A percentile compares a stretch with the other conserved stretches of the same genome.
Evolutionary conservation across 2,888 invertebrate species (phyloP).

Genomic region (Conistra vaccinii): DNA sequence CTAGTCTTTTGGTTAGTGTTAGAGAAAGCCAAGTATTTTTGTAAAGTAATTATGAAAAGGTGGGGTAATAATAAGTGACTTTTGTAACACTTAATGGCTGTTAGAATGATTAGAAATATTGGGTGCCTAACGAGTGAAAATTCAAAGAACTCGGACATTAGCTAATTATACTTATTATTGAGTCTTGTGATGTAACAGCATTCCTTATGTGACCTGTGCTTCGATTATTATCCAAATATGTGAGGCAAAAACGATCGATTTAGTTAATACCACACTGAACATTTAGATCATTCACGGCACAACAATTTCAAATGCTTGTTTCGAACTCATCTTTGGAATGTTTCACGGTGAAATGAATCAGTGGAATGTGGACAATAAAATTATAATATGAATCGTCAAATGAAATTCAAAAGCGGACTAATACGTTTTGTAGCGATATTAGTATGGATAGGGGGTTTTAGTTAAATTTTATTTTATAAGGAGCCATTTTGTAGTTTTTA

Average conservation of each 20-base stretch:
- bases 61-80: constrained; percentile 43
- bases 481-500: constrained; percentile 63
- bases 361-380: constrained; percentile 64
- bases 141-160: constrained; percentile 32
- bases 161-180: constrained; percentile 28
- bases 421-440: constrained; percentile 67
- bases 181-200: constrained; percentile 32
- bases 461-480: constrained; percentile 45
- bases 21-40: constrained; percentile 55
- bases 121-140: constrained; percentile 44
- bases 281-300: constrained; percentile 9
- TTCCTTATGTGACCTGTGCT: constrained; percentile 28
- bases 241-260: constrained; percentile 32
- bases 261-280: constrained; percentile 2
- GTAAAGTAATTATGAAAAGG: constrained; percentile 37
- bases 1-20: constrained; percentile 77
- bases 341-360: constrained; percentile 64
- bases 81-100: constrained; percentile 45
- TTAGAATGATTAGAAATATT: constrained; percentile 47
- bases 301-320: constrained; percentile 38
- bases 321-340: constrained; percentile 38
- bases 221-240: constrained; percentile 40
- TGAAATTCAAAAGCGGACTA: constrained; percentile 68
- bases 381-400: constrained; percentile 48
- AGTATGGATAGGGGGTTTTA: constrained; percentile 31